Evolutionary conservation across 2,797 vertebrate genomes (phyloP).

Genomic region (Sebastiscus albofasciatus): DNA sequence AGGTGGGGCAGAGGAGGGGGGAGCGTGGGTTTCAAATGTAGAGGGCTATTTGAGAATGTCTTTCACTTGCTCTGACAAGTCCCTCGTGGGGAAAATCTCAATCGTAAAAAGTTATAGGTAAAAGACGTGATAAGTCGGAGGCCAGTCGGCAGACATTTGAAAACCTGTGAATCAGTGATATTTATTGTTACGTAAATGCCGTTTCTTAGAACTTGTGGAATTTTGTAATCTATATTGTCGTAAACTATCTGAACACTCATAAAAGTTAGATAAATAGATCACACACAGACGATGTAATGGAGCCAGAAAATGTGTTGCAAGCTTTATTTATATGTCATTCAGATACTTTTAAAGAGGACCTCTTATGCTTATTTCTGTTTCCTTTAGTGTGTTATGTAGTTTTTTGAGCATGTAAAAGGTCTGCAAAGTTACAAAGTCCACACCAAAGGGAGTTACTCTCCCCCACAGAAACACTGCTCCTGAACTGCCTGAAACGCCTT

Average conservation of each 20-base stretch:
- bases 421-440: too few species aligned
- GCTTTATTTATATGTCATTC: background rate
- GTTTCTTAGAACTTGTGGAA: background rate
- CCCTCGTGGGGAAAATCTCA: slow-evolving; percentile 15
- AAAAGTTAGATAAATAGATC: background rate
- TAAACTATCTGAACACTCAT: background rate
- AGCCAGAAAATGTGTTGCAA: background rate
- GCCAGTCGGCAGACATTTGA: background rate
- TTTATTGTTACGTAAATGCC: background rate
- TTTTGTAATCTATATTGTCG: background rate
- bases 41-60: slow-evolving; percentile 40
- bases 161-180: slow-evolving; percentile 7
- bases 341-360: background rate
- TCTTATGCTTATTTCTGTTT: too few species aligned
- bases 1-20: background rate
- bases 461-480: too few species aligned
- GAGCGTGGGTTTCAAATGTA: slow-evolving; percentile 9
- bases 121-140: slow-evolving; percentile 9
- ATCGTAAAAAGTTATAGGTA: slow-evolving; percentile 21
- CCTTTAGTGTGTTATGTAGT: too few species aligned
- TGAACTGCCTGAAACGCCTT: too few species aligned
- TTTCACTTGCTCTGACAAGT: slow-evolving; percentile 60
- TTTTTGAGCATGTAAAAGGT: too few species aligned
- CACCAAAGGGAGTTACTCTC: too few species aligned
- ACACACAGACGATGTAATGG: background rate